These are phyloP conservation scores for Prolemur simus DNA, from an alignment of 2,113 vertebrate genomes.

Conservation along the genomic window DNA sequence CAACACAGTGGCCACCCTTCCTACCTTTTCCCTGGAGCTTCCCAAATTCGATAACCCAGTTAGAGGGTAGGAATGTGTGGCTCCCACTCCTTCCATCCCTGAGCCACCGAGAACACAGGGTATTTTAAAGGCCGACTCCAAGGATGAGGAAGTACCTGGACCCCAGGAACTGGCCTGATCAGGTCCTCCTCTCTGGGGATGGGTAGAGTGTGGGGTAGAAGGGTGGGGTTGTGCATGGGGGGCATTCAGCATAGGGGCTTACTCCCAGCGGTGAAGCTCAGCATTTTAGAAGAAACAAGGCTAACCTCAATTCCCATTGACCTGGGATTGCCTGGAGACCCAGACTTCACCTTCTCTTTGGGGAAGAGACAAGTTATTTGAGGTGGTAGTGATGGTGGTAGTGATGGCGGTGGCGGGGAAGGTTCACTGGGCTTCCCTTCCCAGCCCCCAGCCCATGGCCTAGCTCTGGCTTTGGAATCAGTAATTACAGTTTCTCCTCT, in stretches of 20 bases:
- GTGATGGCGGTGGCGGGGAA: neutral
- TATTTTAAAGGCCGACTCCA: neutral
- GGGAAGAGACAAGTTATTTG: neutral
- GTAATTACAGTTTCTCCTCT: conserved; percentile 60
- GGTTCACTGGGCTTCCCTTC: neutral
- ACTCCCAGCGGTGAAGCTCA: neutral
- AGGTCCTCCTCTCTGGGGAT: neutral
- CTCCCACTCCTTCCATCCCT: neutral
- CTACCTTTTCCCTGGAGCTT: neutral
- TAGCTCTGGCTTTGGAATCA: conserved; percentile 44
- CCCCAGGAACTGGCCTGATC: neutral
- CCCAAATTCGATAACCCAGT: neutral
- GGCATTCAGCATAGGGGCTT: neutral
- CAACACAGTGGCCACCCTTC: neutral
- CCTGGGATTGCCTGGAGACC: neutral
- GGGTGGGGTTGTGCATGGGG: too few species aligned
- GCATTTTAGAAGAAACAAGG: neutral
- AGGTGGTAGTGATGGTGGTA: neutral
- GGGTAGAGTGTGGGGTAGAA: neutral
- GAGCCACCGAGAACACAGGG: neutral
- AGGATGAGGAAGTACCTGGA: neutral
- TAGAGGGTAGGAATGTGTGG: neutral
- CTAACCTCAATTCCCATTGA: neutral
- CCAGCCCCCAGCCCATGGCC: neutral
- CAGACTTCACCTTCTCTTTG: neutral